phyloP scores from a whole-genome alignment of 2,888 invertebrate genomes.

The Odontocolon sp. region DNA sequence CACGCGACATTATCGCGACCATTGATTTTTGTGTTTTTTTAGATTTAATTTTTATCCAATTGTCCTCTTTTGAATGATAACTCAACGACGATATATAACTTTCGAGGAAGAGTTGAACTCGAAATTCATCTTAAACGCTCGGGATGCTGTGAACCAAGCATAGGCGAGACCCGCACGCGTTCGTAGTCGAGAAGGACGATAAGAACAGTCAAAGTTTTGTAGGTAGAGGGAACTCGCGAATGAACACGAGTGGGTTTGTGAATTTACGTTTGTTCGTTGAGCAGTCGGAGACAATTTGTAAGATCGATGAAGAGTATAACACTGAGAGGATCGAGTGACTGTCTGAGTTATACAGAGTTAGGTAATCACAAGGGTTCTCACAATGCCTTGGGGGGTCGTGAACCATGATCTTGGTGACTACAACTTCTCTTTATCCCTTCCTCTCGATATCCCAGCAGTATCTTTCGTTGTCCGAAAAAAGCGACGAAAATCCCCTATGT shows the following conservation, averaged over 20 bases:
- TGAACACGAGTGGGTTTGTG: constrained; percentile 7
- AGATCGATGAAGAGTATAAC: constrained; percentile 33
- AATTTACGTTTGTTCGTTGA: constrained; percentile 46
- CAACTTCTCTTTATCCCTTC: background rate
- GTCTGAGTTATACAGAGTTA: background rate
- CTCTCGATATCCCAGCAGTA: constrained; percentile 29
- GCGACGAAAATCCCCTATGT: background rate
- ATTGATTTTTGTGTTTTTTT: too few species aligned
- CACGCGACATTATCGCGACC: too few species aligned
- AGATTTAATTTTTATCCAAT: too few species aligned
- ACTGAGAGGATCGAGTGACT: background rate
- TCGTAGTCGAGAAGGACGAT: background rate
- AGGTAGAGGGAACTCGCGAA: constrained; percentile 7
- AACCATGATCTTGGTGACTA: constrained; percentile 29
- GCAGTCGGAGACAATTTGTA: constrained; percentile 35
- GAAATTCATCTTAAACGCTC: background rate
- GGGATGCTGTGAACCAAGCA: background rate
- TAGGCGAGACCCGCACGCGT: background rate
- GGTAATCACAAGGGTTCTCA: constrained; percentile 31
- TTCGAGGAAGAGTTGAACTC: background rate
- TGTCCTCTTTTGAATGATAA: too few species aligned
- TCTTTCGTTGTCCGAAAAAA: constrained; percentile 7
- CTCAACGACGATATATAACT: too few species aligned
- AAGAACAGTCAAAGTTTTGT: constrained; percentile 32
- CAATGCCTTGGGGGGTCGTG: constrained; percentile 41